Evolutionary conservation across 2,113 vertebrate species (phyloP), one percentile per base, ranked within the genome.

Genomic region (Circaetus gallicus): DNA sequence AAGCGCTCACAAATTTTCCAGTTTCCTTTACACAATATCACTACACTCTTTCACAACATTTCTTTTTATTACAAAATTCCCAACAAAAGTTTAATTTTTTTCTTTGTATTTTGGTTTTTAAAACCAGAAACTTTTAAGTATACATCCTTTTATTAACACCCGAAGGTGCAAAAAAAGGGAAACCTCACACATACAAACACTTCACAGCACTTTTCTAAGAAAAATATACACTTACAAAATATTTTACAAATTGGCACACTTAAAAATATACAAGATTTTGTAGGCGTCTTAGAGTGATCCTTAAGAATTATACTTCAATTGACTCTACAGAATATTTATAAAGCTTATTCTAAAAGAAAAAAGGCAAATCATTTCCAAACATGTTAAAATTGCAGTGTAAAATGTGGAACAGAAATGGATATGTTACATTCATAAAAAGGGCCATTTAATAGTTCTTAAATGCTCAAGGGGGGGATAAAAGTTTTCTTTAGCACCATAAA

Each of bases 161-260:
- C 96, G 98, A 94, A 98, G 99, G 99, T 99, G 99, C 99, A 98
- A 99, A 99, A 99, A 99, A 99, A 99, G 99, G 99, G 98, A 99
- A 98, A 98, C 98, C 98, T 98, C 98, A 99, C 99, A 99, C 99
- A 98, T 98, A 98, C 98, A 99, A 99, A 99, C 99, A 99, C 99
- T 99, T 99, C 99, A 99, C 99, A 99, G 98, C 99, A 99, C 99
- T 99, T 99, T 98, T 98, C 99, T 99, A 99, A 99, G 99, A 99
- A 99, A 99, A 99, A 99, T 99, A 99, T 99, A 99, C 99, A 99
- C 99, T 99, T 99, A 99, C 99, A 99, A 99, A 99, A 99, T 99
- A 99, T 99, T 99, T 99, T 99, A 99, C 99, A 99, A 99, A 99
- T 99, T 99, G 99, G 99, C 99, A 99, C 99, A 99, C 99, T 99